Conservation (phyloP, 1,140 invertebrate species). For the Bemisia tabaci region DNA sequence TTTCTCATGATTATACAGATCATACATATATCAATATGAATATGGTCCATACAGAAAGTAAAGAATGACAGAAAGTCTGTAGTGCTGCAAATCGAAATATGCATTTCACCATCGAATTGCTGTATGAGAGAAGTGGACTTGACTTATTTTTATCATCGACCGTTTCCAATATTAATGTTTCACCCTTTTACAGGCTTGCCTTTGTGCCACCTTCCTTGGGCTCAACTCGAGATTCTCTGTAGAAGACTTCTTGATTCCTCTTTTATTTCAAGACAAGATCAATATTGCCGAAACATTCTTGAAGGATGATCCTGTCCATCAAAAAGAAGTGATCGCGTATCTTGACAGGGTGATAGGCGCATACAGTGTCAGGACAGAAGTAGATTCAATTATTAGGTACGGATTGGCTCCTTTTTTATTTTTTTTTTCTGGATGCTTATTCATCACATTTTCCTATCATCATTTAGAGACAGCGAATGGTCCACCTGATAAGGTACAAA, state of each 20-base stretch:
- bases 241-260: conserved; percentile 49
- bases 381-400: conserved; percentile 34
- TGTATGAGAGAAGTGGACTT: too few relatives aligned
- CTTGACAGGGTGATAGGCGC: not conserved
- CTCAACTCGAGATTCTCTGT: conserved; percentile 46
- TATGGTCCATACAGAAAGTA: too few relatives aligned
- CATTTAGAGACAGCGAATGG: too few relatives aligned
- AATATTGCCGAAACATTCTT: conserved; percentile 52
- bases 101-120: too few relatives aligned
- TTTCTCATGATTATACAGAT: too few relatives aligned
- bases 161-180: too few relatives aligned
- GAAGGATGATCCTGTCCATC: not conserved
- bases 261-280: conserved; percentile 57
- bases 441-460: too few relatives aligned
- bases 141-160: too few relatives aligned
- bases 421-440: conserved; percentile 23
- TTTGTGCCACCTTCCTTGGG: conserved; percentile 43
- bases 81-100: too few relatives aligned
- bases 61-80: too few relatives aligned
- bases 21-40: too few relatives aligned
- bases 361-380: conserved; percentile 28
- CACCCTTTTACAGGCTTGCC: conserved; percentile 39
- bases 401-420: conserved; percentile 23
- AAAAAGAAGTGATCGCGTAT: not conserved
- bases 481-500: too few relatives aligned